Base-by-base conservation (phyloP, 2,797 vertebrate genomes). In the Menidia menidia region DNA sequence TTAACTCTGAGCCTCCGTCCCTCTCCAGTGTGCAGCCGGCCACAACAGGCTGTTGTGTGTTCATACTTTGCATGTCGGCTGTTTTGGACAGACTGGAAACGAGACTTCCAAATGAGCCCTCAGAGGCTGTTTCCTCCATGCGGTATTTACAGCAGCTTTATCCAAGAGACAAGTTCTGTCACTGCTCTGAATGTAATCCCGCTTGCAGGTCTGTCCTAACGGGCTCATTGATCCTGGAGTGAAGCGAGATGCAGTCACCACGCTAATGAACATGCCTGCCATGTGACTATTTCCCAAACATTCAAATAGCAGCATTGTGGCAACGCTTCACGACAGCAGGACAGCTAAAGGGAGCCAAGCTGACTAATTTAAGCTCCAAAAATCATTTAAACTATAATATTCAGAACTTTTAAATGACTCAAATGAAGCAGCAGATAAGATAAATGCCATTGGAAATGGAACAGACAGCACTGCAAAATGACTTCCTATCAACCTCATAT, bases 31-130 rank as follows among this genome's bases (percentile, higher is more conserved):
- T 19, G 4, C 18, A 19, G n/a, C n/a, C 9, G 19, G 47, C 18
- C 47, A 48, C 45, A 75, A 15, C 48, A 54, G 61, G 44, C 44
- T 44, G 69, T 53, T 32, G 60, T 51, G 68, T 75, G 45, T 45
- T 58, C 56, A 30, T 41, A 31, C 18, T 77, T 77, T 69, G 9
- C 58, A 60, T 62, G 51, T 13, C 55, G 72, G 73, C 32, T 80
- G 52, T 62, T 80, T 71, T 78, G 56, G 80, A 64, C 80, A 58
- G 60, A 77, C 64, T 75, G 41, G 48, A 61, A 67, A 67, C 14
- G 35, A 58, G 30, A 60, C 39, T 16, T 73, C 61, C 41, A 73
- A 56, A 68, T 31, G 30, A 41, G 51, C 8, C 74, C 60, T 30
- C 53, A 33, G 55, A 60, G 72, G 59, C 32, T n/a, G 9, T 73